Evolutionary conservation across 2,113 vertebrate genomes (phyloP), one percentile per base, ranked within the genome.

Genomic region (Bos javanicus): DNA sequence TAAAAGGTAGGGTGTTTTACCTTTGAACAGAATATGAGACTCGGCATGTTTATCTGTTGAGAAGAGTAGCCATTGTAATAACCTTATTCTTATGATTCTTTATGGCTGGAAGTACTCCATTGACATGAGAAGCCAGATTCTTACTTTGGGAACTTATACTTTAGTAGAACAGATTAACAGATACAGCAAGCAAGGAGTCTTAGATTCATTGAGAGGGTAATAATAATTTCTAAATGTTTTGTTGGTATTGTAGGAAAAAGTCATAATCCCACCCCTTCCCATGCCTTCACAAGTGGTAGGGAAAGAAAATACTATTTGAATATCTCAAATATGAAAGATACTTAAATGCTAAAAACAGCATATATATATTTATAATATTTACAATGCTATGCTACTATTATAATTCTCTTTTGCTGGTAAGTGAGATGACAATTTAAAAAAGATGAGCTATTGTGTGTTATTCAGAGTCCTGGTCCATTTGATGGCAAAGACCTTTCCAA

Each of bases 171-270:
- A 93, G 74, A 88, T 90, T 43, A 96, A 96, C 67, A 95, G 84
- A 91, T 94, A 89, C 6, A 94, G 19, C 67, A 92, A 92, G 57
- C 28, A 95, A 78, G 48, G 50, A 17, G 25, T 95, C 50, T 96
- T 94, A 86, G 2, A 84, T 94, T 97, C 84, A 76, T 71, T 96
- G 62, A 95, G 90, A 95, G 87, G 87, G 88, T 91, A 97, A 83
- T 92, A 80, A 90, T 94, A 84, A 95, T 92, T 64, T 93, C n/a
- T 96, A 86, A 98, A 48, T 86, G 81, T 76, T 90, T 94, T 78
- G 12, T 52, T 93, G 59, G 2, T 88, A 43, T 96, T 88, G 56
- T 90, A 71, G 59, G 64, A 86, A 50, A 94, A 74, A 91, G 64
- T 87, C 48, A 97, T n/a, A 96, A 91, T 92, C 39, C 11, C 23